phyloP scores from a whole-genome alignment of 2,888 invertebrate species.

The Diarsia dahlii region DNA sequence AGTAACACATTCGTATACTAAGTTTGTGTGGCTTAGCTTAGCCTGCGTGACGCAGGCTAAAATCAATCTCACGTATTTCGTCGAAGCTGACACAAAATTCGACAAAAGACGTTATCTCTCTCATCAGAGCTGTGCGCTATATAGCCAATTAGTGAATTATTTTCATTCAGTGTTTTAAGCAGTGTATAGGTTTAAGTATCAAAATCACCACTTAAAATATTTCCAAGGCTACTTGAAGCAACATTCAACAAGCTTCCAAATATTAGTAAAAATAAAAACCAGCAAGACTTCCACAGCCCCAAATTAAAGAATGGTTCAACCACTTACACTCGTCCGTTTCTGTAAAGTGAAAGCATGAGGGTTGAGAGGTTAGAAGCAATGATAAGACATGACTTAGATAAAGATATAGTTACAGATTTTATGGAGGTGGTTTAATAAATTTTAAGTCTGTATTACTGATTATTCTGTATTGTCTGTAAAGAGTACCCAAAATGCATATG shows the following conservation, averaged over 20 bases:
- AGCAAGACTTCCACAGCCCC: conserved; percentile 82
- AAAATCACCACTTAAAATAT: conserved; percentile 16
- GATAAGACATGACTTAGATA: conserved; percentile 55
- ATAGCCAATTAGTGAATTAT: conserved; percentile 13
- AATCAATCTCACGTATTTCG: background rate
- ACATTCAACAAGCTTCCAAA: conserved; percentile 71
- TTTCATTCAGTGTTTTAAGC: conserved; percentile 23
- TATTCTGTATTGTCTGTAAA: background rate
- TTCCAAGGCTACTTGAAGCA: conserved; percentile 53
- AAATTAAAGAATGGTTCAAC: conserved; percentile 81
- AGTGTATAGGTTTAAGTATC: conserved; percentile 6
- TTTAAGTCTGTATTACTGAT: conserved; percentile 15
- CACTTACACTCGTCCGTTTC: conserved; percentile 90
- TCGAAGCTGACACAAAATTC: conserved; percentile 10
- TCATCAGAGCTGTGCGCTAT: background rate
- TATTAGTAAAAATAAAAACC: conserved; percentile 81
- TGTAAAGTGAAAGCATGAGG: conserved; percentile 90
- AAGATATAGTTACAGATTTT: conserved; percentile 19
- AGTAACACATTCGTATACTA: conserved; percentile 6
- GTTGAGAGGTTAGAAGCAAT: conserved; percentile 85
- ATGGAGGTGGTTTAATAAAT: conserved; percentile 13
- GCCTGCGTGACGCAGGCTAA: background rate
- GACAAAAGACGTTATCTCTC: background rate
- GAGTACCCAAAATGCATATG: conserved; percentile 7
- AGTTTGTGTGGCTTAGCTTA: background rate